Conservation (phyloP, 2,888 invertebrate species). For the Nysson spinosus region DNA sequence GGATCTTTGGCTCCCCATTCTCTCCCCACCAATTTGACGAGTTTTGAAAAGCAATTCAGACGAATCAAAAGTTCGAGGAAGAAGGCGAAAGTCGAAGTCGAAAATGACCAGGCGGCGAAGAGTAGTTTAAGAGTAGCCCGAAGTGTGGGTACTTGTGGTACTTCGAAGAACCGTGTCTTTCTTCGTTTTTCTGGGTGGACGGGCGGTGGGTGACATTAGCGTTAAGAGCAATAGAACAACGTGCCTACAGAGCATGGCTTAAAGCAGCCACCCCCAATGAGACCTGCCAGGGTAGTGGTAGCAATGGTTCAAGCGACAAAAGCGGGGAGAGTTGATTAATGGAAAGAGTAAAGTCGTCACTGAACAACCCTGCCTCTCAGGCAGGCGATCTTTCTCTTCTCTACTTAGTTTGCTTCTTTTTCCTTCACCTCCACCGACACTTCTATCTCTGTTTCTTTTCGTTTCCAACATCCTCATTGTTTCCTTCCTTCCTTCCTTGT, state of each 20-base stretch:
- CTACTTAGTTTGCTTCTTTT: neutral
- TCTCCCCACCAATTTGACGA: no score
- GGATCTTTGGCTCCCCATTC: no score
- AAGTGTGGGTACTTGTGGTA: slow-evolving; percentile 45
- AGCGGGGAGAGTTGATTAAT: slow-evolving; percentile 72
- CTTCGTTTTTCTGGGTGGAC: slow-evolving; percentile 42
- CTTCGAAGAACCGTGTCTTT: slow-evolving; percentile 11
- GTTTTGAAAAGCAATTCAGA: neutral
- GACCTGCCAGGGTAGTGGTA: slow-evolving; percentile 23
- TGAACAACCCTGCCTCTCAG: slow-evolving; percentile 52
- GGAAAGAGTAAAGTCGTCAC: slow-evolving; percentile 72
- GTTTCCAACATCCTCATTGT: slow-evolving; percentile 33
- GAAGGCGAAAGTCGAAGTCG: slow-evolving; percentile 15
- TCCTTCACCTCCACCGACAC: slow-evolving; percentile 12
- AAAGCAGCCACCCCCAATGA: slow-evolving; percentile 54
- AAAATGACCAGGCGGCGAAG: slow-evolving; percentile 38
- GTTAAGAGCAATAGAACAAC: slow-evolving; percentile 73
- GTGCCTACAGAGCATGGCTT: slow-evolving; percentile 68
- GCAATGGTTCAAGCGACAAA: slow-evolving; percentile 63
- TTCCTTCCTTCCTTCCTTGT: slow-evolving; percentile 14
- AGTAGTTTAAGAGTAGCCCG: slow-evolving; percentile 50
- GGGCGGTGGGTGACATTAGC: slow-evolving; percentile 68
- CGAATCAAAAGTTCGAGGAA: slow-evolving; percentile 28
- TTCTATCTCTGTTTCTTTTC: slow-evolving; percentile 34
- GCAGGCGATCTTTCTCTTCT: slow-evolving; percentile 53